Evolutionary conservation across 92 coral and sea anemone species (phyloP).

Genomic region (Hydrozoanthus gracilis): DNA sequence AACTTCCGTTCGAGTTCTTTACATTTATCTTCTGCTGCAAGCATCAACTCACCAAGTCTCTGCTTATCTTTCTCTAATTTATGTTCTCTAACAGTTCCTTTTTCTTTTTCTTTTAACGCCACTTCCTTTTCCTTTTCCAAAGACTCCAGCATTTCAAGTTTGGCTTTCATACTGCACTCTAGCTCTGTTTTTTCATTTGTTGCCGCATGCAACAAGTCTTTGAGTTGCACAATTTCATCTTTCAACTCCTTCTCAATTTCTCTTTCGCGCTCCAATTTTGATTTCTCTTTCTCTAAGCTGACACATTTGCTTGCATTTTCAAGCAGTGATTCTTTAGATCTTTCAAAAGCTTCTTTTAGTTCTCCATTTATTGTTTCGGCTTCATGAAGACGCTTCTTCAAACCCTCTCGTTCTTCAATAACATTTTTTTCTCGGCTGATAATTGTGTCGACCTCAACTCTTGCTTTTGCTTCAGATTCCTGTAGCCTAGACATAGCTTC

Average conservation of each 20-base stretch:
- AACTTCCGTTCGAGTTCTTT: constrained; percentile 15
- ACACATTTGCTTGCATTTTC: constrained; percentile 4
- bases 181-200: constrained; percentile 28
- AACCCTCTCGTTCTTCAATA: constrained; percentile 23
- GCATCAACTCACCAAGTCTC: constrained; percentile 29
- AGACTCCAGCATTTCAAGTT: constrained; percentile 14
- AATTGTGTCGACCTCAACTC: neutral
- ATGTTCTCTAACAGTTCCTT: neutral
- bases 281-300: constrained; percentile 26
- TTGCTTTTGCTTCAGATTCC: constrained; percentile 24
- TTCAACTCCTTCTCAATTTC: constrained; percentile 1
- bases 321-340: constrained; percentile 14
- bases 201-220: constrained; percentile 31
- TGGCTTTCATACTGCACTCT: constrained; percentile 19
- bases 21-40: constrained; percentile 23
- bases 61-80: constrained; percentile 13
- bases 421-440: neutral
- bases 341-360: constrained; percentile 18
- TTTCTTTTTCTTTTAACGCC: constrained; percentile 20
- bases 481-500: neutral
- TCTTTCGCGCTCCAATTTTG: constrained; percentile 8
- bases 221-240: constrained; percentile 12
- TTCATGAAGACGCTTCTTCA: constrained; percentile 6
- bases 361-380: neutral
- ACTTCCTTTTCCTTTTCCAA: constrained; percentile 27